Evolutionary conservation across 2,797 vertebrate species (phyloP), one percentile per base, ranked within the genome.

Genomic region (Antrozous pallidus): DNA sequence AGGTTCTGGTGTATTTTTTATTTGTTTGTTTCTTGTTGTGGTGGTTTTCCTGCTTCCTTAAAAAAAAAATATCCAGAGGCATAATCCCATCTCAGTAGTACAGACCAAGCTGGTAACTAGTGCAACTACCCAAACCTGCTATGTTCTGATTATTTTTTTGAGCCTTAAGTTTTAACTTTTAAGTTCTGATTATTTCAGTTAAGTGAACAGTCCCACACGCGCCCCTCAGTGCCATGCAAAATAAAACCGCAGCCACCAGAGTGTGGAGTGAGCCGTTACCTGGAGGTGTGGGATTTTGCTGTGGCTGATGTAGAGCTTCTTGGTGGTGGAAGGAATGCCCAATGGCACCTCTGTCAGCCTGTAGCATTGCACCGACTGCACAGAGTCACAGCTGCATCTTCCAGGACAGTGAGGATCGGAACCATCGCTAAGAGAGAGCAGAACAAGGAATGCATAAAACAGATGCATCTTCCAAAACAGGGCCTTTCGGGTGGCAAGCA

Each of bases 231-330:
- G 10, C 13, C 38, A 92, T 40, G 70, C n/a, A 79, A 75, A 80
- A 58, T 47, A 65, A 89, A 90, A 93, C 13, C 8, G 69, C 45
- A 49, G 49, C 10, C 8, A 33, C 28, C 17, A 22, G 38, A 71
- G 16, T 11, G 13, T 2, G 17, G 20, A 67, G 69, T 2, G 18
- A 5, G 24, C 14, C 33, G 97, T 97, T 98, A 98, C 98, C 98
- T 98, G 98, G 36, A 98, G 96, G 78, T 98, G 97, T n/a, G 97
- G 98, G 92, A 99, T 98, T 97, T 98, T 98, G 97, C 98, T 98
- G 95, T 98, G 98, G 86, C 98, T 98, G 86, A 98, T 98, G 95
- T 98, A 98, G 81, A 98, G 98, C 94, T 88, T 98, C 91, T 78
- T 98, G 89, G 97, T 98, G 71, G 96, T 94, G 8, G 91, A 90